Percentiles rank a stretch among this genome's conserved stretches.
Conservation (phyloP, 2,113 vertebrate species). For the Pristiophorus japonicus region DNA sequence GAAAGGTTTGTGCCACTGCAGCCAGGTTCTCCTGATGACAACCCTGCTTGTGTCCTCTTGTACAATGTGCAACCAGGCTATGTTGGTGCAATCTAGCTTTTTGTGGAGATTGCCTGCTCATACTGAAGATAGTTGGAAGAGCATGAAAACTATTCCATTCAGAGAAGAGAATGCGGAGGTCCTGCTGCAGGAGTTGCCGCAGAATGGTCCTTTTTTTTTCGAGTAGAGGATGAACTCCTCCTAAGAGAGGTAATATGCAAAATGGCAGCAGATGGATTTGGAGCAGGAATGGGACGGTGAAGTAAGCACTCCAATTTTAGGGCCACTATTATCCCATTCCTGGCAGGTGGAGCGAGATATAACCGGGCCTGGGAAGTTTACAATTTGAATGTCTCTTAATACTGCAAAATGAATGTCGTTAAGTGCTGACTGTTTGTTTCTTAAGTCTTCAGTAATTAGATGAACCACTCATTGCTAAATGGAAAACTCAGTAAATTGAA, state of each 20-base stretch:
- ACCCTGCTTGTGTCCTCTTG: too few species aligned
- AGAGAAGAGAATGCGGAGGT: background rate
- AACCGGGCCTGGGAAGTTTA: background rate
- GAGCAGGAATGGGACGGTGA: background rate
- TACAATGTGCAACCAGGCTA: too few species aligned
- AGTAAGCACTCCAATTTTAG: background rate
- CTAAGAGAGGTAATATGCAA: background rate
- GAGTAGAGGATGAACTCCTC: background rate
- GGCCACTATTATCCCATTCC: background rate
- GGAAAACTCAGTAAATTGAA: constrained; percentile 6
- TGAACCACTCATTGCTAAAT: background rate
- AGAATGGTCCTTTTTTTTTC: background rate
- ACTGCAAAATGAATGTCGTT: constrained; percentile 14
- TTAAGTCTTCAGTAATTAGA: constrained; percentile 24
- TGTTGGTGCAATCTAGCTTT: too few species aligned
- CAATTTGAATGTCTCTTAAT: background rate
- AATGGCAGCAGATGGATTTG: background rate
- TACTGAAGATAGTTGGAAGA: too few species aligned
- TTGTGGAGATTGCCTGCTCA: background rate
- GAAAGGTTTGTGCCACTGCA: too few species aligned
- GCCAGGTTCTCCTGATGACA: too few species aligned
- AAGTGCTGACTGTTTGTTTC: background rate
- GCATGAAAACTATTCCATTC: background rate
- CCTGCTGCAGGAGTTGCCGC: background rate
- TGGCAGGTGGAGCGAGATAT: background rate